Evolutionary conservation across 2,888 invertebrate species (phyloP).

Genomic region (Xylophagus ater): DNA sequence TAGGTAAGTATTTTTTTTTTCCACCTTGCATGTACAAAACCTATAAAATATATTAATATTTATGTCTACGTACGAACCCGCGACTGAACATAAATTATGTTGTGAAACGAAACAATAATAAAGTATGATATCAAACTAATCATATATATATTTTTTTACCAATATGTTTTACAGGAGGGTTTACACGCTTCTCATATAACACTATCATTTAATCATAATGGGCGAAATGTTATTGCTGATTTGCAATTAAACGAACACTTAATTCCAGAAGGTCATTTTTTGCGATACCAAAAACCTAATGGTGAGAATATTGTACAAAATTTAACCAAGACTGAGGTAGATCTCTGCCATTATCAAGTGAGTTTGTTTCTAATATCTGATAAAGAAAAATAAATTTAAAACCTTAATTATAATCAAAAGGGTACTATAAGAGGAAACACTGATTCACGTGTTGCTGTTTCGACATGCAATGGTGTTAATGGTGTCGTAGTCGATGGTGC

Average conservation of each 20-base stretch:
- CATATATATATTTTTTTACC: not conserved
- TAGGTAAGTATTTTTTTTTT: too few species aligned
- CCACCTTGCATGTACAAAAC: too few species aligned
- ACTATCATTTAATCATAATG: slow-evolving; percentile 54
- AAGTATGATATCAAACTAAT: not conserved
- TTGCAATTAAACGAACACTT: slow-evolving; percentile 34
- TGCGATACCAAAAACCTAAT: slow-evolving; percentile 32
- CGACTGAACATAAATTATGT: not conserved
- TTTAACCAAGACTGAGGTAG: slow-evolving; percentile 39
- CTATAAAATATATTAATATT: too few species aligned
- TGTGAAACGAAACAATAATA: not conserved
- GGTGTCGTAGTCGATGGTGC: slow-evolving; percentile 72
- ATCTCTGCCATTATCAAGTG: slow-evolving; percentile 40
- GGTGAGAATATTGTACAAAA: slow-evolving; percentile 31
- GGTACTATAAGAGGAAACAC: slow-evolving; percentile 59
- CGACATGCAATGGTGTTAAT: slow-evolving; percentile 60
- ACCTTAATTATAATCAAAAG: slow-evolving; percentile 17
- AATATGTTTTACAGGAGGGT: slow-evolving; percentile 24
- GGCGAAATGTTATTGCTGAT: slow-evolving; percentile 46
- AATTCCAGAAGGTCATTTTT: slow-evolving; percentile 36
- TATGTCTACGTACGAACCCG: not conserved
- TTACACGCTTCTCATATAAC: slow-evolving; percentile 38
- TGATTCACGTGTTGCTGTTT: slow-evolving; percentile 71
- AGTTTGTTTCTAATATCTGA: slow-evolving; percentile 18
- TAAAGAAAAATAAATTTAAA: not conserved